phyloP scores from a whole-genome alignment of 2,113 vertebrate species.

The Tychaedon coryphoeus region DNA sequence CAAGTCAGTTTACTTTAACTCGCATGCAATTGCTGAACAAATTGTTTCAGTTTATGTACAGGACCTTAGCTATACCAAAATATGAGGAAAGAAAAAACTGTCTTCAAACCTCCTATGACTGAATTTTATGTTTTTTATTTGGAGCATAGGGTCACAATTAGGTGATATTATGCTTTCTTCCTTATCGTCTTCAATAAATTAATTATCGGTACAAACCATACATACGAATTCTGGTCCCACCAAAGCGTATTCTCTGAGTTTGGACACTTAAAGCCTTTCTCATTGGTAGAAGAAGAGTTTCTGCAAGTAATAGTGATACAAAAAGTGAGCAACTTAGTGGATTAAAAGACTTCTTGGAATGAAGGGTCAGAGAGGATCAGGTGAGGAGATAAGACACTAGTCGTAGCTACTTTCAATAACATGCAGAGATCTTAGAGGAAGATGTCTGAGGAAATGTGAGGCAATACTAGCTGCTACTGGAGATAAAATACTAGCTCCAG shows the following conservation, averaged over 20 bases:
- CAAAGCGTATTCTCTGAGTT: not conserved
- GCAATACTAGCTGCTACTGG: not conserved
- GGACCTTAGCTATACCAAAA: not conserved
- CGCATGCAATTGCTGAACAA: not conserved
- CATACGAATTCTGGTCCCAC: not conserved
- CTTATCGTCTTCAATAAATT: not conserved
- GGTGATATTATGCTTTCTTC: not conserved
- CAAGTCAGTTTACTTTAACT: not conserved
- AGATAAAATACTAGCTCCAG: not conserved
- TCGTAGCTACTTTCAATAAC: not conserved
- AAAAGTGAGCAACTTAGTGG: not conserved
- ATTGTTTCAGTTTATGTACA: not conserved
- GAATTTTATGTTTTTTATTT: not conserved
- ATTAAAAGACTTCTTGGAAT: not conserved
- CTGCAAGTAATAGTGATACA: not conserved
- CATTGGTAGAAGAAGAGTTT: not conserved
- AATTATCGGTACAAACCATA: not conserved
- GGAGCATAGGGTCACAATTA: not conserved
- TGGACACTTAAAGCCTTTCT: not conserved
- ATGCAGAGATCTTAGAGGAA: not conserved
- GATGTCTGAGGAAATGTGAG: not conserved
- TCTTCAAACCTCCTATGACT: not conserved
- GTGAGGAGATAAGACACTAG: not conserved
- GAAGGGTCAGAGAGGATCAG: not conserved
- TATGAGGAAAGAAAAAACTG: not conserved